Base-by-base conservation (phyloP, 2,888 invertebrate species). In the Stenurella melanura region DNA sequence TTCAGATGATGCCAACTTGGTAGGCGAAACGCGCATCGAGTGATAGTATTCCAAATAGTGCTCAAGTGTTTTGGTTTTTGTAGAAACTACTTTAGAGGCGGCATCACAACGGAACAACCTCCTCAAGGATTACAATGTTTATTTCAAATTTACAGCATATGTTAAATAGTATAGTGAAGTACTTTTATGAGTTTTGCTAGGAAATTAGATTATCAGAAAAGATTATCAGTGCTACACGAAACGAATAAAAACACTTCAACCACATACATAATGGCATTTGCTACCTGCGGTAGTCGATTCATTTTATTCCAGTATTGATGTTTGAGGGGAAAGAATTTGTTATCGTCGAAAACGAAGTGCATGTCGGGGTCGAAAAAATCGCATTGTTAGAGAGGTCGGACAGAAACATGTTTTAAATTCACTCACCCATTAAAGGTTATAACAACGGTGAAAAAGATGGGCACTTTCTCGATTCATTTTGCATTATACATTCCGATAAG, bases 261-360 rank as follows among this genome's bases (percentile, higher is more conserved):
- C 70, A 58, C 60, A 70, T 60, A 70, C 60, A 70, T 60, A 70
- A 70, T 60, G 60, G 70, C 60, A 70, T 70, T 42, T 60, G 19
- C 58, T 70, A 70, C 70, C 70, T 70, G 70, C 21, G 60, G n/a
- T n/a, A n/a, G 60, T 70, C 60, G 42, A 42, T 64, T 38, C 42
- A 21, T 42, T 38, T 42, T 42, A 70, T 70, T 60, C 42, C 42
- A 21, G 60, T 42, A 60, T 60, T 34, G 70, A 54, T 58, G 38
- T 60, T 38, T 42, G 60, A 21, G 50, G 42, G 60, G 3, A 42
- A 21, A n/a, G 19, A 42, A 64, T 60, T 70, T 69, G 58, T 26
- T 69, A 57, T 69, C 69, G 69, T 57, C 57, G 69, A 61, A 70
- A 58, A 70, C 21, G 70, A 58, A 58, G 38, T 60, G 42, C 70